Conservation (phyloP, 2,797 vertebrate species). For the Rhinogobio ventralis region DNA sequence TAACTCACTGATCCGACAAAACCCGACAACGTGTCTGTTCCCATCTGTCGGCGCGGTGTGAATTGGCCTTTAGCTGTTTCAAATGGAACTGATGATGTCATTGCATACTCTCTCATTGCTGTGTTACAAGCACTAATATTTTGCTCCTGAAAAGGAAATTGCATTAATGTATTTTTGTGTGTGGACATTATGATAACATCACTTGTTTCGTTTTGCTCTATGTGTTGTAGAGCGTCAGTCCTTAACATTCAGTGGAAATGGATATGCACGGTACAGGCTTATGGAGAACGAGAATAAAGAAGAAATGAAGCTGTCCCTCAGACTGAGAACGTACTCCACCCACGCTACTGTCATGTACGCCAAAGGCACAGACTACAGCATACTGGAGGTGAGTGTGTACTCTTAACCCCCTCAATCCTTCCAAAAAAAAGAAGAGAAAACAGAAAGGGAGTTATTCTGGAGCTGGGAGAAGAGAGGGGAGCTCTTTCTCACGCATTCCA, state of each 20-base stretch:
- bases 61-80: background rate
- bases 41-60: background rate
- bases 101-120: background rate
- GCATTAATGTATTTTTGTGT: background rate
- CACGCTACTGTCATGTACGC: constrained; percentile 97
- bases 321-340: constrained; percentile 88
- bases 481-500: constrained; percentile 76
- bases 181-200: background rate
- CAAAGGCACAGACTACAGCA: constrained; percentile 97
- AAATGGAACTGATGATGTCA: background rate
- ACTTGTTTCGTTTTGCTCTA: background rate
- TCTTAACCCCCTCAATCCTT: constrained; percentile 23
- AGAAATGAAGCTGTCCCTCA: constrained; percentile 93
- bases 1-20: background rate
- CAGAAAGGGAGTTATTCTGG: constrained; percentile 71
- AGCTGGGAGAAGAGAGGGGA: constrained; percentile 70
- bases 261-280: constrained; percentile 92
- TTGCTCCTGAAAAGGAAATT: background rate
- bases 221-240: constrained; percentile 80
- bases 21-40: background rate
- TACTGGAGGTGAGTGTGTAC: constrained; percentile 86
- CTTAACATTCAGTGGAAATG: constrained; percentile 90
- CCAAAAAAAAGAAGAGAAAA: constrained; percentile 58
- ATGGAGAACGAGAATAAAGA: constrained; percentile 96
- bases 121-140: background rate